Evolutionary conservation across 2,797 vertebrate genomes (phyloP), one percentile per base, ranked within the genome.

Genomic region (Leptodactylus fallax): DNA sequence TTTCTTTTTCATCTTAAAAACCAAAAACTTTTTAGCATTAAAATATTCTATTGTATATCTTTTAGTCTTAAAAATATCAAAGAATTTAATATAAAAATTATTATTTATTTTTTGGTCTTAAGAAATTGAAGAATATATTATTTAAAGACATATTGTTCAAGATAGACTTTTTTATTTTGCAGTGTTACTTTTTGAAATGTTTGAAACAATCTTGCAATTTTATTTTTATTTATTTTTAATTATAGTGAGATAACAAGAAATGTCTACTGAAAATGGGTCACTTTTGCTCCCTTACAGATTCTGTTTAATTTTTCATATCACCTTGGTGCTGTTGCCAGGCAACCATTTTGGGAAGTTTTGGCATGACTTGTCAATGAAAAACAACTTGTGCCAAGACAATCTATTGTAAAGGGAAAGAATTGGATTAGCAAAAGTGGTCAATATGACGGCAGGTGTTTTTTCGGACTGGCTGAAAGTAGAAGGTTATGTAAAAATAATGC

Each of bases 401-500:
- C 6, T 83, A 55, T 83, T 21, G 13, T 25, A 19, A n/a, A 36
- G 19, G 14, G 67, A 58, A 74, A 53, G 13, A 55, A 71, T 14
- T 8, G 8, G 19, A 55, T 17, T 27, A 10, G 7, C 53, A 56
- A 56, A 25, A 8, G 21, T 45, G 17, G 49, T 56, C 49, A 69
- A 71, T 72, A 83, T 27, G 67, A 58, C 14, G 27, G 23, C 49
- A 71, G 81, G 63, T 83, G 65, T 53, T 71, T 53, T 60, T 74
- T 84, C 7, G 17, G 11, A 45, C 17, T 84, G 27, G 36, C 53
- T 58, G 47, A 84, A n/a, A 74, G 27, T 27, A 47, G 82, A 74
- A 84, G 53, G 67, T 60, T 74, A 72, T 58, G 71, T 27, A 84
- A 58, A 60, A 74, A 84, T 84, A 51, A 65, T 65, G 23, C 65